A percentile compares a stretch with the other conserved stretches of the same genome.
Evolutionary conservation across 2,888 invertebrate genomes (phyloP).

Genomic region (Latrodectus hesperus): DNA sequence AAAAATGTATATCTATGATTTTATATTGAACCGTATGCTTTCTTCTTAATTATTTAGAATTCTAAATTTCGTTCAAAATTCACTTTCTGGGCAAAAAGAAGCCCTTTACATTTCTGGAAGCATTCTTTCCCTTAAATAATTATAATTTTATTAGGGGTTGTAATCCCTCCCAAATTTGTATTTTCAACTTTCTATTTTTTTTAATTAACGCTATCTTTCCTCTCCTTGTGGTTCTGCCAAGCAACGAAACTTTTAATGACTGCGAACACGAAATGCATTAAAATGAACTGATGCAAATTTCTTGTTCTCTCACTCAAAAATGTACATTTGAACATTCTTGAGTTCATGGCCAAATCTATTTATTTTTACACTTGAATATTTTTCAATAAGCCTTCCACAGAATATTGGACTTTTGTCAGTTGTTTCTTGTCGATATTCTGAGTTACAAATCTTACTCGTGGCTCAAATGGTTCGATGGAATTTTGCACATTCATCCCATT

Average conservation of each 20-base stretch:
- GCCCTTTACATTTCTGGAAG: background rate
- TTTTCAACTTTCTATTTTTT: background rate
- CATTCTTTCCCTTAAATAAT: background rate
- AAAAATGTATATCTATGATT: conserved; percentile 8
- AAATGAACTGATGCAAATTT: no score
- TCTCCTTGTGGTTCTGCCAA: background rate
- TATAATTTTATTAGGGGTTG: background rate
- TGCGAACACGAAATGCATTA: background rate
- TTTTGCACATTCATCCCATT: background rate
- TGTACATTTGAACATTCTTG: no score
- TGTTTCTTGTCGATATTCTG: no score
- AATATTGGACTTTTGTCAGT: no score
- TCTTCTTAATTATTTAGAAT: conserved; percentile 37
- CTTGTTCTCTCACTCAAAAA: no score
- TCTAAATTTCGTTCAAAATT: conserved; percentile 24
- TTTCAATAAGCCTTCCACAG: no score
- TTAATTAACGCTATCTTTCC: background rate
- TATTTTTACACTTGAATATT: no score
- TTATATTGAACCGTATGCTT: conserved; percentile 22
- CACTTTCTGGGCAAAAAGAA: conserved; percentile 22
- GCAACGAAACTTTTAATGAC: background rate
- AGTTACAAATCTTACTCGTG: no score
- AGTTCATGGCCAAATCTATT: no score
- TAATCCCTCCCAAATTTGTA: background rate
- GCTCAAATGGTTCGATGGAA: background rate